Percentiles rank a stretch among this genome's conserved stretches.
Conservation (phyloP, 2,888 invertebrate genomes). For the Marasmarcha lunaedactyla region DNA sequence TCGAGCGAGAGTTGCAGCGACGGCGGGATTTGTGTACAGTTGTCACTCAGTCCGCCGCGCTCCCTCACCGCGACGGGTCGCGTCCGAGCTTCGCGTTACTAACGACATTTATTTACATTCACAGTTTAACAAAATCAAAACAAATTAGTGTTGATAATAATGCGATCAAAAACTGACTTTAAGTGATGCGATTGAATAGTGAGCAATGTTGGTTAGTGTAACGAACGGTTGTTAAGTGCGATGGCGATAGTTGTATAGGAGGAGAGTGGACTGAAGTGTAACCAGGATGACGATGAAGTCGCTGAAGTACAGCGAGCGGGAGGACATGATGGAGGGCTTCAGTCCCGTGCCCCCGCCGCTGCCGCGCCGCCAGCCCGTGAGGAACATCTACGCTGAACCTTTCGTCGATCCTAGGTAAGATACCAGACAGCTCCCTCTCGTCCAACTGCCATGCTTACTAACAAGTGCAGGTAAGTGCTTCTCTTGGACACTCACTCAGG, state of each 20-base stretch:
- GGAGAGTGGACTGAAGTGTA: conserved; percentile 47
- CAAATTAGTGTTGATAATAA: background rate
- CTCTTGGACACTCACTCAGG: too few relatives aligned
- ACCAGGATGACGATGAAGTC: conserved; percentile 73
- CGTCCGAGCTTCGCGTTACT: conserved; percentile 8
- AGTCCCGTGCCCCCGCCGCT: conserved; percentile 73
- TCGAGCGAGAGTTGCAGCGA: conserved; percentile 58
- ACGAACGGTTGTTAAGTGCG: conserved; percentile 37
- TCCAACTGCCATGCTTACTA: conserved; percentile 12
- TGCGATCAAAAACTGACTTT: background rate
- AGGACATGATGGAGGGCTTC: conserved; percentile 67
- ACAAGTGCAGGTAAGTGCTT: conserved; percentile 14
- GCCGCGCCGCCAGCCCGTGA: conserved; percentile 71
- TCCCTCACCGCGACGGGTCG: conserved; percentile 22
- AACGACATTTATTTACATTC: background rate
- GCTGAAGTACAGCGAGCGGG: conserved; percentile 67
- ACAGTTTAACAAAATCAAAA: background rate
- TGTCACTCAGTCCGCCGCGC: conserved; percentile 41
- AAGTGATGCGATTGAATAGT: too few relatives aligned
- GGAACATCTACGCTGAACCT: conserved; percentile 76
- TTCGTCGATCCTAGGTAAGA: conserved; percentile 73
- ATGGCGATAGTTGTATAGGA: conserved; percentile 34
- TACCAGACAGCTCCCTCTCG: background rate
- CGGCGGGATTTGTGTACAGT: conserved; percentile 14
- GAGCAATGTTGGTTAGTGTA: conserved; percentile 39